Evolutionary conservation across 2,113 vertebrate species (phyloP).

Genomic region (Tragelaphus buxtoni): DNA sequence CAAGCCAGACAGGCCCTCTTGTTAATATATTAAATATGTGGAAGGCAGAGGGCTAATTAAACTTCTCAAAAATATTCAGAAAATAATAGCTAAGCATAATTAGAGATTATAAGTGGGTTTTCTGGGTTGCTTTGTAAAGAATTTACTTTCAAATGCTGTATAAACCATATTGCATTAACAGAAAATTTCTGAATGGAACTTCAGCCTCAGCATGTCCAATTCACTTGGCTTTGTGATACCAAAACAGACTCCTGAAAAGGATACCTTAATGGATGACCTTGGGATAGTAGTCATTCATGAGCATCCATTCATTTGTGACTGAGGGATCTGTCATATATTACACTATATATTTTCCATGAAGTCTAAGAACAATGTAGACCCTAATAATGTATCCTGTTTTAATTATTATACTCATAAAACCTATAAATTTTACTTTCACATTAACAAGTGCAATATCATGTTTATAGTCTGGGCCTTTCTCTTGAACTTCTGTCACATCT

Average conservation of each 20-base stretch:
- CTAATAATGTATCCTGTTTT: not conserved
- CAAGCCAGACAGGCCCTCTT: not conserved
- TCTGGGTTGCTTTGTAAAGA: not conserved
- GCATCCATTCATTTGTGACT: not conserved
- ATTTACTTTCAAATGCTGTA: conserved; percentile 1
- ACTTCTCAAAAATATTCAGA: not conserved
- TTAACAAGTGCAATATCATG: not conserved
- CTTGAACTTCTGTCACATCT: not conserved
- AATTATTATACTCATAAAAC: not conserved
- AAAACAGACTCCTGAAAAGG: not conserved
- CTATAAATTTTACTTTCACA: not conserved
- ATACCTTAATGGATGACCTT: not conserved
- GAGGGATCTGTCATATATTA: not conserved
- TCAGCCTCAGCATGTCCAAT: not conserved
- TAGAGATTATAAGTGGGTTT: not conserved
- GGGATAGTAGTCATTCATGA: not conserved
- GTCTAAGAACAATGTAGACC: not conserved
- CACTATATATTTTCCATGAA: not conserved
- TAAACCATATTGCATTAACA: not conserved
- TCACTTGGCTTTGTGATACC: not conserved
- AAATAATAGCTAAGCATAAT: not conserved
- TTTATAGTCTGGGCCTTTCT: not conserved
- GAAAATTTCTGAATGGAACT: not conserved
- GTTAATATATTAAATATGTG: not conserved
- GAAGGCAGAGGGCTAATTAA: not conserved